Evolutionary conservation across 2,113 vertebrate species (phyloP).

Genomic region (Cairina moschata): DNA sequence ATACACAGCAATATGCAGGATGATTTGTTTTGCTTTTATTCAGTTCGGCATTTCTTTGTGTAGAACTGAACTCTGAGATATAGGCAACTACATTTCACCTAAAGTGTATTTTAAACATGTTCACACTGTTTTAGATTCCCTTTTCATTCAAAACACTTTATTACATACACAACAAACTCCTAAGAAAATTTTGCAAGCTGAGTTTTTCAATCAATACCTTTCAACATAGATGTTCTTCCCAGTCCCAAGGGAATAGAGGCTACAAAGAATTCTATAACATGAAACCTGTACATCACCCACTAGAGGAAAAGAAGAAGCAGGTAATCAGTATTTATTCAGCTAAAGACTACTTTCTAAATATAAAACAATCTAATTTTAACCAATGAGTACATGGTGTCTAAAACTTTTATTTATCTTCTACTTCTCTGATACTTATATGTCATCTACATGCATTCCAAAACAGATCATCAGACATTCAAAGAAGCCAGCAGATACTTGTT

Average conservation of each 20-base stretch:
- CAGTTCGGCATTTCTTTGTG: not conserved
- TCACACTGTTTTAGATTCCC: not conserved
- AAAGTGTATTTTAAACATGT: not conserved
- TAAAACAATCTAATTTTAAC: not conserved
- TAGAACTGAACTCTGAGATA: not conserved
- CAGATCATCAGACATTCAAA: not conserved
- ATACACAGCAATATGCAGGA: not conserved
- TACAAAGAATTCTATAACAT: slow-evolving; percentile 95
- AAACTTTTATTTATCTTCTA: not conserved
- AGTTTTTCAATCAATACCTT: slow-evolving; percentile 81
- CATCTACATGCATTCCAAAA: not conserved
- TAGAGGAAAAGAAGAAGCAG: slow-evolving; percentile 63
- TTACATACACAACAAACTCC: not conserved
- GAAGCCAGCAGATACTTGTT: not conserved
- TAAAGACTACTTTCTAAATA: not conserved
- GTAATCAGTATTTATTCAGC: not conserved
- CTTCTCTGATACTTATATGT: not conserved
- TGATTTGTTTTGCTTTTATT: not conserved
- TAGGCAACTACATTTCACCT: not conserved
- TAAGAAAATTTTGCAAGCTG: not conserved
- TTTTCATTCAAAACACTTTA: not conserved
- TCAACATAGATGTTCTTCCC: slow-evolving; percentile 99
- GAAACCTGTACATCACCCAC: slow-evolving; percentile 97
- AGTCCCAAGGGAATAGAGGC: slow-evolving; percentile 94
- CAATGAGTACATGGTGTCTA: not conserved